Evolutionary conservation across 1,140 invertebrate species (phyloP).

Genomic region (Anastrepha obliqua): DNA sequence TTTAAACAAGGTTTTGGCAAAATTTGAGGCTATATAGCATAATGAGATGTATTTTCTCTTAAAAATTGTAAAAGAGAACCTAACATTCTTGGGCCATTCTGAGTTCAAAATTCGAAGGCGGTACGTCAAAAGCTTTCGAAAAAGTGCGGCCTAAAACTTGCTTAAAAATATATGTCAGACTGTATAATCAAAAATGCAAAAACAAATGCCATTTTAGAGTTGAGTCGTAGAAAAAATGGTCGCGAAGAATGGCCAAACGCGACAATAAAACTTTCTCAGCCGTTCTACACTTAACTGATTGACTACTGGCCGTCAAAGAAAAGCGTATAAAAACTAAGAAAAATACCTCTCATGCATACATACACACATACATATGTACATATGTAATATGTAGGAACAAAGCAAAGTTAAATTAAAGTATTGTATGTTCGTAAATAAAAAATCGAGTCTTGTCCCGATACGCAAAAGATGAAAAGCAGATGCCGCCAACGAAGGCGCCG

Average conservation of each 20-base stretch:
- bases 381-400: background rate
- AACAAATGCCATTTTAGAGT: too few species aligned
- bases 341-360: background rate
- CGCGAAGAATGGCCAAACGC: background rate
- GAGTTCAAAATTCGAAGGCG: too few species aligned
- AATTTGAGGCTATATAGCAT: too few species aligned
- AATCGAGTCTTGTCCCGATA: background rate
- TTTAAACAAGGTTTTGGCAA: too few species aligned
- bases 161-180: too few species aligned
- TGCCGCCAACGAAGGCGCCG: conserved; percentile 45
- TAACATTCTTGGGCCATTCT: too few species aligned
- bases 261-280: background rate
- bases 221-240: too few species aligned
- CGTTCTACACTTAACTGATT: background rate
- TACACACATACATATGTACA: background rate
- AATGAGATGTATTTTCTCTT: too few species aligned
- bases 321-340: background rate
- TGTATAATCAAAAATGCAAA: too few species aligned
- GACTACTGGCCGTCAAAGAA: background rate
- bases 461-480: conserved; percentile 10
- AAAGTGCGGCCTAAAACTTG: too few species aligned
- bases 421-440: background rate
- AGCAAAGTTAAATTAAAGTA: background rate
- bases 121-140: too few species aligned
- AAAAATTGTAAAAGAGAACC: too few species aligned